phyloP scores from a whole-genome alignment of 2,113 vertebrate genomes.

The Camelus dromedarius region DNA sequence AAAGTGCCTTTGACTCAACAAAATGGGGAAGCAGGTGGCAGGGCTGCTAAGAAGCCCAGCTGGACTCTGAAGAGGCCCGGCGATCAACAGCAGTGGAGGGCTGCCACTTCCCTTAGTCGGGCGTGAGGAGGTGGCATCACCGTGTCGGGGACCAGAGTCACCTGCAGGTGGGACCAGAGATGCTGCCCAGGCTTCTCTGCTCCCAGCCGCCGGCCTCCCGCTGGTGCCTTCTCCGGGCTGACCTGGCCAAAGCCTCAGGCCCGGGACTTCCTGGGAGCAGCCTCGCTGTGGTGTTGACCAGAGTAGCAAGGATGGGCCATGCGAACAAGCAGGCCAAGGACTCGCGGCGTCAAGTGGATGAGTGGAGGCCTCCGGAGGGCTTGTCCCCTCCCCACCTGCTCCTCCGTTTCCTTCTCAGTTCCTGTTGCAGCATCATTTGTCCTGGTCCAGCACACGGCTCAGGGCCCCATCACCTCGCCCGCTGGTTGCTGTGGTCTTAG shows the following conservation, averaged over 20 bases:
- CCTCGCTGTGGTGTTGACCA: background rate
- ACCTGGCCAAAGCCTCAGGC: background rate
- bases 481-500: too few species aligned
- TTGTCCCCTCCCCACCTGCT: background rate
- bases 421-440: background rate
- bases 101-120: background rate
- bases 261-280: background rate
- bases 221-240: background rate
- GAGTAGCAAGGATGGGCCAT: background rate
- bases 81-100: background rate
- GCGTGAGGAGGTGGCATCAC: background rate
- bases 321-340: background rate
- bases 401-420: background rate
- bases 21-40: background rate
- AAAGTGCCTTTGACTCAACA: background rate
- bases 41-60: background rate
- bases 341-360: background rate
- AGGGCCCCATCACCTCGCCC: too few species aligned
- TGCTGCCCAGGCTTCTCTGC: background rate
- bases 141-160: background rate
- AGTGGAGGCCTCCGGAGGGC: too few species aligned
- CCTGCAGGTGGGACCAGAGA: too few species aligned
- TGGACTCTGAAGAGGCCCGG: background rate
- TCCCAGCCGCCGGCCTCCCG: background rate
- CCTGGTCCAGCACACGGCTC: too few species aligned